Evolutionary conservation across 2,797 vertebrate species (phyloP).

Genomic region (Telmatherina bonti): DNA sequence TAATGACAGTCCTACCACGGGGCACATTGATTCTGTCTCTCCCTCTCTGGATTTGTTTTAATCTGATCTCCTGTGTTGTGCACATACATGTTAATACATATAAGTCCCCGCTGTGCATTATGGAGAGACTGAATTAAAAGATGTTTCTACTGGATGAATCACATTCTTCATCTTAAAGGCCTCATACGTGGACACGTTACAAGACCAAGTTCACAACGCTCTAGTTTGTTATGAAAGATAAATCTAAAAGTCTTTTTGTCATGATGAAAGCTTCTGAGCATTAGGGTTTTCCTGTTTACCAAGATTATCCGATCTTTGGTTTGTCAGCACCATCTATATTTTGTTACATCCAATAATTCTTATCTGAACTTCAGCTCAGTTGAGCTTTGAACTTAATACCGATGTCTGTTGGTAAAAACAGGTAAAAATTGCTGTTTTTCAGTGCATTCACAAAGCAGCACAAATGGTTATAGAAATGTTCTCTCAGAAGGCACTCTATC

Average conservation of each 20-base stretch:
- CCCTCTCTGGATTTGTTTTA: neutral
- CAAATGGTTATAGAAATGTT: neutral
- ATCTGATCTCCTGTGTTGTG: neutral
- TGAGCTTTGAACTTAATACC: neutral
- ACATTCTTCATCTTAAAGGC: too few species aligned
- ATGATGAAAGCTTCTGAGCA: neutral
- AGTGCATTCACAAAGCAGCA: neutral
- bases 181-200: neutral
- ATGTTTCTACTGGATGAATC: neutral
- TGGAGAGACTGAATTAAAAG: neutral
- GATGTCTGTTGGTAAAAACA: neutral
- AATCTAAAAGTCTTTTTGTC: neutral
- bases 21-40: neutral
- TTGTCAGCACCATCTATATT: neutral
- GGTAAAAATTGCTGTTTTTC: neutral
- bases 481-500: neutral
- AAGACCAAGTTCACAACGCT: neutral
- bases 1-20: neutral
- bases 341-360: neutral
- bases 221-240: neutral
- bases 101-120: neutral
- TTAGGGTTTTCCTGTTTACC: neutral
- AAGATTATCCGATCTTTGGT: neutral
- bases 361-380: neutral
- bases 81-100: neutral